These are phyloP conservation scores for Echeneis naucrates DNA, from an alignment of 2,797 vertebrate genomes.

Conservation along the genomic window DNA sequence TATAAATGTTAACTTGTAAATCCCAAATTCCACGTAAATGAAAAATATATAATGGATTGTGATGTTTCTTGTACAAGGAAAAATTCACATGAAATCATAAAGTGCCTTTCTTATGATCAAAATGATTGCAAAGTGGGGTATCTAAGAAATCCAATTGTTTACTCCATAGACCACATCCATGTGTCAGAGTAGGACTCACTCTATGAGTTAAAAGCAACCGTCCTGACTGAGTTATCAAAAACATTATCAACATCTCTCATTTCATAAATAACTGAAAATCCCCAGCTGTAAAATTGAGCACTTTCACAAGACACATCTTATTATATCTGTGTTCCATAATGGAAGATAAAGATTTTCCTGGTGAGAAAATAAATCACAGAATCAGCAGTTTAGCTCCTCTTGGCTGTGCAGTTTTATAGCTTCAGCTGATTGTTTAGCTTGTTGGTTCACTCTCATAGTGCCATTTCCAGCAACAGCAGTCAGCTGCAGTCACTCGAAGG, in stretches of 20 bases:
- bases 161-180: background rate
- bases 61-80: background rate
- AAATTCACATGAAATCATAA: background rate
- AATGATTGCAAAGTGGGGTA: background rate
- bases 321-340: background rate
- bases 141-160: background rate
- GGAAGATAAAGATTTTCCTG: background rate
- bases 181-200: background rate
- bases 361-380: background rate
- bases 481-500: background rate
- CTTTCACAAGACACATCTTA: background rate
- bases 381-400: background rate
- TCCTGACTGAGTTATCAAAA: background rate
- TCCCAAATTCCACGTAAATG: background rate
- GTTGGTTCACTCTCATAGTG: background rate
- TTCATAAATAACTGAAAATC: background rate
- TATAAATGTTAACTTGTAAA: background rate
- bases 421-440: background rate
- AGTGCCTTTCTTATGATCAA: background rate
- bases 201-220: background rate
- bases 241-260: background rate
- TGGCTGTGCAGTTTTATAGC: no score
- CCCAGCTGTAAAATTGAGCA: background rate
- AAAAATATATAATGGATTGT: background rate
- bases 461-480: background rate